A percentile compares a stretch with the other conserved stretches of the same genome.
Conservation (phyloP, 2,113 vertebrate genomes). For the Scalopus aquaticus region DNA sequence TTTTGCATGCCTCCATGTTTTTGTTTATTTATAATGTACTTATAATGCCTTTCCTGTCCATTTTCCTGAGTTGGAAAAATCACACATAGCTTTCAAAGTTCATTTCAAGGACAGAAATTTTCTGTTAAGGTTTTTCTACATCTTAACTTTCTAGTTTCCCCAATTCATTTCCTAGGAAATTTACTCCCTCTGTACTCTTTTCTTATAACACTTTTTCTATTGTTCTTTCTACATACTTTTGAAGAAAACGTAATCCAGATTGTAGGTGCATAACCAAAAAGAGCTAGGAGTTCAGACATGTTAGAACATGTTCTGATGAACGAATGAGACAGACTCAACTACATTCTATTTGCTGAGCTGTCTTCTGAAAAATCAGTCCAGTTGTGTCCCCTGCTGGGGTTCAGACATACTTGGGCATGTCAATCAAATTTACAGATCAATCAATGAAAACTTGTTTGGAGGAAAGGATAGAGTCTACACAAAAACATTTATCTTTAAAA, state of each 20-base stretch:
- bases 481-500: neutral
- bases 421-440: neutral
- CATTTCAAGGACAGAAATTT: neutral
- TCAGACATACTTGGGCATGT: conserved; percentile 24
- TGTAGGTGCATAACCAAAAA: neutral
- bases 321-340: neutral
- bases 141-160: neutral
- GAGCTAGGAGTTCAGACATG: neutral
- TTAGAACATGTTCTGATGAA: conserved; percentile 47
- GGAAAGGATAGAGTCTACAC: neutral
- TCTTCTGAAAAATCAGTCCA: conserved; percentile 25
- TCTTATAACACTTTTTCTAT: neutral
- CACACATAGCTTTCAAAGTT: neutral
- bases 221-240: neutral
- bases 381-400: neutral
- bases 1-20: neutral
- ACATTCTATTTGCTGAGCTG: conserved; percentile 10
- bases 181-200: neutral
- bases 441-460: neutral
- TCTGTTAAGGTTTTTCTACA: neutral
- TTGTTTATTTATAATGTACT: neutral
- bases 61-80: conserved; percentile 40
- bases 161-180: neutral
- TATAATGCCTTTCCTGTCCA: neutral
- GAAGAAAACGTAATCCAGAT: conserved; percentile 16